These are phyloP conservation scores for Boleophthalmus pectinirostris DNA, from an alignment of 2,113 vertebrate species.

Conservation along the genomic window DNA sequence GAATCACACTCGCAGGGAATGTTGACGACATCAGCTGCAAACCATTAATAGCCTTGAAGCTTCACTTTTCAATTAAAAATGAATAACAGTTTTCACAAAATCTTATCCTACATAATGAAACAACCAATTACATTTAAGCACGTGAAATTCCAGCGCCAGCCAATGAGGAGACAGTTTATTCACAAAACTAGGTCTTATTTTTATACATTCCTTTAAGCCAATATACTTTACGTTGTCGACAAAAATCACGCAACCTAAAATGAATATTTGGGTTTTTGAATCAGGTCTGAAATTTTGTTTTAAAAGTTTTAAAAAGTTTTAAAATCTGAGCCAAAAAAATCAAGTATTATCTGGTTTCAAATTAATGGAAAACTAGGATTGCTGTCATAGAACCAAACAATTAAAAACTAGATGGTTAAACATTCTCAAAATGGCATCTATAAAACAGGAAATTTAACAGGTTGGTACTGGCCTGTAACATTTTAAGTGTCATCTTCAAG, in stretches of 20 bases:
- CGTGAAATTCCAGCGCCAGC: neutral
- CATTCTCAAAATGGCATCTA: too few relatives aligned
- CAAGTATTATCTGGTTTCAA: neutral
- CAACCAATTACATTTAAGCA: neutral
- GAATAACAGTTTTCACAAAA: too few relatives aligned
- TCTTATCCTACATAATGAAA: neutral
- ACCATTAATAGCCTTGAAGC: too few relatives aligned
- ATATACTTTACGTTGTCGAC: neutral
- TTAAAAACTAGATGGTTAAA: too few relatives aligned
- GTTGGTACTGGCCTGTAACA: too few relatives aligned
- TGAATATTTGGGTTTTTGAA: neutral
- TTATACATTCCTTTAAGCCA: slow-evolving; percentile 69
- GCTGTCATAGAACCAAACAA: too few relatives aligned
- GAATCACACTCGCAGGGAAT: too few relatives aligned
- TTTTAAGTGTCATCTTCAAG: too few relatives aligned
- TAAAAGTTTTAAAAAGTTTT: slow-evolving; percentile 42
- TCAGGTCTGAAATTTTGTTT: slow-evolving; percentile 24
- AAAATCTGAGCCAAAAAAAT: slow-evolving; percentile 75
- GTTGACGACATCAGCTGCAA: too few relatives aligned
- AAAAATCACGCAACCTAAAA: neutral
- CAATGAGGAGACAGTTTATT: neutral
- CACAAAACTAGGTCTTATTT: slow-evolving; percentile 34
- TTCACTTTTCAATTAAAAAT: too few relatives aligned
- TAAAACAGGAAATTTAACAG: too few relatives aligned
- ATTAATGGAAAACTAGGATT: too few relatives aligned